Percentiles rank a stretch among this genome's conserved stretches.
phyloP scores from a whole-genome alignment of 2,113 vertebrate genomes.

The Channa maculata region DNA sequence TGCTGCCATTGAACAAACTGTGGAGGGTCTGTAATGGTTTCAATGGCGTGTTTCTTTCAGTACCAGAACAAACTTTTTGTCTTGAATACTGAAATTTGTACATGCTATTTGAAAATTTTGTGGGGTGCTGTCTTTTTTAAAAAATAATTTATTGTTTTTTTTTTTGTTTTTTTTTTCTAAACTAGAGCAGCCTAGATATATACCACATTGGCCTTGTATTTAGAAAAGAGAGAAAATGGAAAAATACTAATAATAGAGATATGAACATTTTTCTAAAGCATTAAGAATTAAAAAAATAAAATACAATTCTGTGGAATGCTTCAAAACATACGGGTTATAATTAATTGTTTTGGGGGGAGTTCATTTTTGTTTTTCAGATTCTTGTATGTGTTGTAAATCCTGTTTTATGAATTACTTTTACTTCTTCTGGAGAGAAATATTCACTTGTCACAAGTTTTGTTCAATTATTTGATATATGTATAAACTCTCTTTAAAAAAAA shows the following conservation, averaged over 20 bases:
- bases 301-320: constrained; percentile 83
- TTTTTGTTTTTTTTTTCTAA: constrained; percentile 78
- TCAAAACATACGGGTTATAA: constrained; percentile 88
- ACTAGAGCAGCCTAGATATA: constrained; percentile 86
- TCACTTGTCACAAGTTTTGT: constrained; percentile 67
- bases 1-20: constrained; percentile 77
- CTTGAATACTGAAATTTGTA: constrained; percentile 84
- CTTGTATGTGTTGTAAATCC: constrained; percentile 78
- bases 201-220: constrained; percentile 91
- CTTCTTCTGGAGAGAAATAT: constrained; percentile 65
- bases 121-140: constrained; percentile 80
- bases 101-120: constrained; percentile 82
- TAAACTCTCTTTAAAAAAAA: constrained; percentile 51
- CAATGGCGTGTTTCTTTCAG: constrained; percentile 69
- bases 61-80: constrained; percentile 58
- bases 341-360: constrained; percentile 59
- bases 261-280: constrained; percentile 88
- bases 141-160: constrained; percentile 79
- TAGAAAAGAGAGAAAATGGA: constrained; percentile 84
- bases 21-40: constrained; percentile 52
- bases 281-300: constrained; percentile 82
- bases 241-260: constrained; percentile 87
- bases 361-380: constrained; percentile 65
- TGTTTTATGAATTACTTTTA: constrained; percentile 64
- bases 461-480: constrained; percentile 54